These are phyloP conservation scores for Brachyhypopomus occidentalis DNA, from an alignment of 2,113 vertebrate genomes.

Conservation along the genomic window DNA sequence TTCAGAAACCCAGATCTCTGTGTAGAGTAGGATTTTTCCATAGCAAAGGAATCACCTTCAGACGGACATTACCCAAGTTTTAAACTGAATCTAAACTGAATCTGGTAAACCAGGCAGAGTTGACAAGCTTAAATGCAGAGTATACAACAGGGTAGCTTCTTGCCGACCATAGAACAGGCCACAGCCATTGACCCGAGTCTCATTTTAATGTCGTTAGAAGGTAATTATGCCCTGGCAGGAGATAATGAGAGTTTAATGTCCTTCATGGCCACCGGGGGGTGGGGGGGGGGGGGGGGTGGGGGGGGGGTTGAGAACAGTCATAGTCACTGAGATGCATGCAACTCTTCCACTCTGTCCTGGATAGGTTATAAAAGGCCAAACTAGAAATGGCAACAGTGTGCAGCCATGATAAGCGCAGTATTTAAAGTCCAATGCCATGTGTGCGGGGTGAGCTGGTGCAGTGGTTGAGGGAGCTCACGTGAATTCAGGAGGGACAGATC, in stretches of 20 bases:
- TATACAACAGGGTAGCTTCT: slow-evolving; percentile 50
- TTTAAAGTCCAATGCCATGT: too few species aligned
- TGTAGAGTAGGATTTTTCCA: slow-evolving; percentile 55
- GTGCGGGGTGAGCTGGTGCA: too few species aligned
- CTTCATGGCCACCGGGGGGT: not conserved
- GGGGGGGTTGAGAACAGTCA: not conserved
- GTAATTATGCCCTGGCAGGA: slow-evolving; percentile 46
- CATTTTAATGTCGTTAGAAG: slow-evolving; percentile 56
- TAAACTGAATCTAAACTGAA: slow-evolving; percentile 43
- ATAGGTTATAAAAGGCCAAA: too few species aligned
- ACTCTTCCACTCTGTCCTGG: too few species aligned
- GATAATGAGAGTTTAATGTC: slow-evolving; percentile 44
- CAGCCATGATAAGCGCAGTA: too few species aligned
- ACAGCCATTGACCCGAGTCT: slow-evolving; percentile 10
- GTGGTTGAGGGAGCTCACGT: too few species aligned
- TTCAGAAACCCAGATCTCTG: not conserved
- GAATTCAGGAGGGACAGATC: too few species aligned
- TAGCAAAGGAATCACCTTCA: slow-evolving; percentile 66
- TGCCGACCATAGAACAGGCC: slow-evolving; percentile 21
- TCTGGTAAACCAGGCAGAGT: slow-evolving; percentile 61
- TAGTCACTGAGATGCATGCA: not conserved
- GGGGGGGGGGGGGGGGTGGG: too few species aligned
- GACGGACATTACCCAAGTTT: slow-evolving; percentile 58
- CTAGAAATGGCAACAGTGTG: too few species aligned
- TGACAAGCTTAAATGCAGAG: slow-evolving; percentile 23